phyloP scores from a whole-genome alignment of 2,797 vertebrate genomes.

The Pangasius djambal region DNA sequence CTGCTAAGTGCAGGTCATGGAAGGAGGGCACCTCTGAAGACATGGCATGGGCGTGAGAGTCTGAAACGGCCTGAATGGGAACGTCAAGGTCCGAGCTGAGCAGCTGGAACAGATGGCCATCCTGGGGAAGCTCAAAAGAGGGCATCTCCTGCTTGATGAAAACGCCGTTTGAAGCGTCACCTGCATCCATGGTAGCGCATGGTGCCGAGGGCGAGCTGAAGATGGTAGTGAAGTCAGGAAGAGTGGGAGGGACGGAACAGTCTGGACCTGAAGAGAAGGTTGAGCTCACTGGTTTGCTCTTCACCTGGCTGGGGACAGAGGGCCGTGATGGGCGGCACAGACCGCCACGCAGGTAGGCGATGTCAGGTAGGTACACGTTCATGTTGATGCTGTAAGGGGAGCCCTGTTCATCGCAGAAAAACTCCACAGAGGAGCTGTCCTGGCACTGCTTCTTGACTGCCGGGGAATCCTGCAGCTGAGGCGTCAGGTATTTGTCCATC shows the following conservation, averaged over 20 bases:
- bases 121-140: constrained; percentile 86
- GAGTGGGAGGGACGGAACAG: constrained; percentile 78
- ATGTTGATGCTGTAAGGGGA: constrained; percentile 98
- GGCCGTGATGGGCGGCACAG: constrained; percentile 80
- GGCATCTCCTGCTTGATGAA: constrained; percentile 97
- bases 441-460: constrained; percentile 87
- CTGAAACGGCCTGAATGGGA: constrained; percentile 78
- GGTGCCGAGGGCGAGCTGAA: constrained; percentile 81
- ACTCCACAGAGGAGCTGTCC: constrained; percentile 82
- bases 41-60: constrained; percentile 76
- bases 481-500: constrained; percentile 94
- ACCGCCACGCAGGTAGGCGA: constrained; percentile 91
- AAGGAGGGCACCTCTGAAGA: constrained; percentile 84
- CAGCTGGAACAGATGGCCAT: constrained; percentile 94
- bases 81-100: constrained; percentile 90
- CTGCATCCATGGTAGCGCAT: constrained; percentile 52
- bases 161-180: constrained; percentile 78
- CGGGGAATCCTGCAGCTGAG: constrained; percentile 78
- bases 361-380: constrained; percentile 94
- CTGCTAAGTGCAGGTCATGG: constrained; percentile 80
- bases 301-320: constrained; percentile 79
- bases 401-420: constrained; percentile 86
- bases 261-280: constrained; percentile 81
- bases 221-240: constrained; percentile 96
- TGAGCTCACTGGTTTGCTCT: constrained; percentile 82